A percentile compares a stretch with the other conserved stretches of the same genome.
phyloP scores from a whole-genome alignment of 2,888 invertebrate species.

The Troides helena region DNA sequence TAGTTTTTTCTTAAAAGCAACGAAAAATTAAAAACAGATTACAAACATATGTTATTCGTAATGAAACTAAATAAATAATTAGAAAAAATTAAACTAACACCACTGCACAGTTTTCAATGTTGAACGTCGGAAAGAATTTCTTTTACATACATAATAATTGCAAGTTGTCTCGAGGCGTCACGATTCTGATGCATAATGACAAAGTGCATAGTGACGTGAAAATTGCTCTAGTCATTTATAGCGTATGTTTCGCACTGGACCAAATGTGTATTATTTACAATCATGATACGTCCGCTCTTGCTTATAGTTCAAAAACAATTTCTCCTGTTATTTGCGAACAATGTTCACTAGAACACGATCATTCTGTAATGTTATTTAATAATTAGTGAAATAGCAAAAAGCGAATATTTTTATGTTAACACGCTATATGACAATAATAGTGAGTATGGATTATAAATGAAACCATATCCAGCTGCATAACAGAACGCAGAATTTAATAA shows the following conservation, averaged over 20 bases:
- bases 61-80: too few relatives aligned
- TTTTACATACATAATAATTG: conserved; percentile 80
- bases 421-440: too few relatives aligned
- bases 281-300: conserved; percentile 27
- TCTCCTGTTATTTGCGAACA: not conserved
- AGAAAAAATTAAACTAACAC: conserved; percentile 30
- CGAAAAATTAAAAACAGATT: conserved; percentile 14
- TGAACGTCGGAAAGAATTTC: conserved; percentile 70
- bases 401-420: too few relatives aligned
- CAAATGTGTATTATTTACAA: conserved; percentile 34
- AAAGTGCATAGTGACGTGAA: conserved; percentile 78
- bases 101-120: conserved; percentile 55
- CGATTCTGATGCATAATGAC: conserved; percentile 79
- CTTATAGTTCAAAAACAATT: conserved; percentile 11
- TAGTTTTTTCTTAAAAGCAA: not conserved
- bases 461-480: too few relatives aligned
- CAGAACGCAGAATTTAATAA: too few relatives aligned
- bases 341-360: not conserved
- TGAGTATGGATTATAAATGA: too few relatives aligned
- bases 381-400: too few relatives aligned
- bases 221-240: conserved; percentile 67
- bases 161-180: conserved; percentile 79
- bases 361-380: not conserved
- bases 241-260: conserved; percentile 38
- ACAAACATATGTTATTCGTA: not conserved